A percentile compares a stretch with the other conserved stretches of the same genome.
Conservation (phyloP, 2,888 invertebrate genomes). For the Polyploca ridens region DNA sequence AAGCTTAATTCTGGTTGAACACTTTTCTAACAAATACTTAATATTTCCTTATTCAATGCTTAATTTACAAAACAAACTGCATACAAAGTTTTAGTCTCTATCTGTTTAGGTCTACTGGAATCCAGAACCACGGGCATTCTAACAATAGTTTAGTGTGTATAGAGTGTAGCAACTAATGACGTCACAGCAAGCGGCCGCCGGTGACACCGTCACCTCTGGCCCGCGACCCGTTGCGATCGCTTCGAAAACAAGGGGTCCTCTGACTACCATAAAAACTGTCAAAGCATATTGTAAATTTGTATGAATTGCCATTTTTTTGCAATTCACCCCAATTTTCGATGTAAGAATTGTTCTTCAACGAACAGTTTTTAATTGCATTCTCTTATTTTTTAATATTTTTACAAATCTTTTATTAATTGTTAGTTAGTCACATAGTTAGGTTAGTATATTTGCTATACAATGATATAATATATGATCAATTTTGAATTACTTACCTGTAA, state of each 20-base stretch:
- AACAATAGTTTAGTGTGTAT: conserved; percentile 12
- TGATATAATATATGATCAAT: too few species aligned
- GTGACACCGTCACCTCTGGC: conserved; percentile 35
- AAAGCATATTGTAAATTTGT: background rate
- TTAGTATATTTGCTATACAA: too few species aligned
- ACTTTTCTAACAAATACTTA: too few species aligned
- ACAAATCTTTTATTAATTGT: background rate
- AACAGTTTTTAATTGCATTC: background rate
- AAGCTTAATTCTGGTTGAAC: too few species aligned
- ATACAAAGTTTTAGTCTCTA: background rate
- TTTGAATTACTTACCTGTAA: too few species aligned
- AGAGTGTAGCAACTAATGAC: conserved; percentile 17
- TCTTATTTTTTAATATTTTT: background rate
- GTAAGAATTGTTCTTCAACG: background rate
- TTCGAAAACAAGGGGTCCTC: conserved; percentile 4
- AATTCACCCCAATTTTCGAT: background rate
- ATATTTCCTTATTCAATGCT: too few species aligned
- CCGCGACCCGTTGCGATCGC: conserved; percentile 20
- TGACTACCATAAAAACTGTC: background rate
- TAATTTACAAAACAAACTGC: too few species aligned
- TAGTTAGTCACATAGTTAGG: too few species aligned
- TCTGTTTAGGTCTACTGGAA: background rate
- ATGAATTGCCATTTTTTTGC: background rate
- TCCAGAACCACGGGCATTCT: background rate
- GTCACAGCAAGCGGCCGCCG: conserved; percentile 22